Evolutionary conservation across 2,797 vertebrate species (phyloP).

Genomic region (Mus spretus): DNA sequence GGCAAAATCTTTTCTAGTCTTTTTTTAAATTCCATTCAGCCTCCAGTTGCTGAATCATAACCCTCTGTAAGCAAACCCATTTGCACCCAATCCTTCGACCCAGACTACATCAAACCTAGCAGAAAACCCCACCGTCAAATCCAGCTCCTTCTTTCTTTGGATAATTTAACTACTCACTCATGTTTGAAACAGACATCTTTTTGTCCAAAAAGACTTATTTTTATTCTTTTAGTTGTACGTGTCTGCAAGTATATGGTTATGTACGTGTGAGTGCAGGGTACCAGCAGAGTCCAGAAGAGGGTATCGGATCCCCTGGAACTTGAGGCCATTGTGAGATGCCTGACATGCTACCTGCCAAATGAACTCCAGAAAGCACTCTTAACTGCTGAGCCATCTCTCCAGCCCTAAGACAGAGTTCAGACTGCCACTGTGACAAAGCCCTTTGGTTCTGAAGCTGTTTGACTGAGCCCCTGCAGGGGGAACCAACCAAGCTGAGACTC

Average conservation of each 20-base stretch:
- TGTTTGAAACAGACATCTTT: slow-evolving; percentile 6
- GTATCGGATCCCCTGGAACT: not conserved
- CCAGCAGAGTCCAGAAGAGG: not conserved
- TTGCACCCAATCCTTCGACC: slow-evolving; percentile 14
- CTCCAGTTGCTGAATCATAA: not conserved
- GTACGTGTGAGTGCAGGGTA: not conserved
- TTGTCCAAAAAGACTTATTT: not conserved
- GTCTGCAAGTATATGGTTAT: not conserved
- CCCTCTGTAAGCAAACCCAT: not conserved
- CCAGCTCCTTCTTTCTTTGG: not conserved
- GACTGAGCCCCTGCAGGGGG: not conserved
- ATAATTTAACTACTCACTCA: not conserved
- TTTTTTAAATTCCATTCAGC: not conserved
- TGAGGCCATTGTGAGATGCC: not conserved
- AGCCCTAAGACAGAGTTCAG: not conserved
- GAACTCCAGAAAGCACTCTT: not conserved
- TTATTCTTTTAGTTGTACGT: not conserved
- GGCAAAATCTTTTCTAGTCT: slow-evolving; percentile 28
- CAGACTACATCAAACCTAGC: slow-evolving; percentile 1
- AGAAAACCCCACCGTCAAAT: slow-evolving; percentile 7
- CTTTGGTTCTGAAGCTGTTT: not conserved
- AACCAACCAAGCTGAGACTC: not conserved
- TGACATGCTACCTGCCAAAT: not conserved
- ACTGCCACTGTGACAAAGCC: not conserved
- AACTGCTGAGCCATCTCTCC: not conserved